phyloP scores from a whole-genome alignment of 2,888 invertebrate genomes.

The Oligia strigilis region DNA sequence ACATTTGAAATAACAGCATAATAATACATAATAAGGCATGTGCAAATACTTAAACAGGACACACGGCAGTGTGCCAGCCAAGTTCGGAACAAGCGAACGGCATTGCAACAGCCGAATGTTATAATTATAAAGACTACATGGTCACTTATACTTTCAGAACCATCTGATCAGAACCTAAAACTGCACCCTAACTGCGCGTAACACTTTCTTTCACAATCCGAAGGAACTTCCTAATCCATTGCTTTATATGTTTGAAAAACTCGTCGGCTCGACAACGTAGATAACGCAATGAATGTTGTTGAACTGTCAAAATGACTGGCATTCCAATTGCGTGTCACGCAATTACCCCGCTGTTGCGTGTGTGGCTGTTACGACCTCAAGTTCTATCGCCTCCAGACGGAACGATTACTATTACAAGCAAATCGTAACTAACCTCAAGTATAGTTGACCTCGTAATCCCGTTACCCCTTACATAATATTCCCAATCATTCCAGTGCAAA shows the following conservation, averaged over 20 bases:
- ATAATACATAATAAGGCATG: neutral
- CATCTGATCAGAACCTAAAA: no score
- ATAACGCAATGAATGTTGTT: neutral
- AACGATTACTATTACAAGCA: neutral
- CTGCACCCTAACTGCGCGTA: no score
- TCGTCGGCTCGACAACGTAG: neutral
- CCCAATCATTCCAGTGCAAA: neutral
- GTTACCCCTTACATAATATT: neutral
- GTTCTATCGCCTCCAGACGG: neutral
- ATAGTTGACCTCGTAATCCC: neutral
- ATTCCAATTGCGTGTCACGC: neutral
- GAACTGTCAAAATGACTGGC: neutral
- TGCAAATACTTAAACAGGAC: neutral
- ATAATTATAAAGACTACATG: neutral
- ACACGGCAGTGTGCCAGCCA: neutral
- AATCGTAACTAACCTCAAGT: neutral
- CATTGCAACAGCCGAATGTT: neutral
- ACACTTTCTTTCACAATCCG: neutral
- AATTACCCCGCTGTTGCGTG: no score
- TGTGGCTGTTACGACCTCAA: no score
- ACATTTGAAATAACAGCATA: conserved; percentile 7
- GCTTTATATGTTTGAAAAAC: neutral
- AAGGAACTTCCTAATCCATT: neutral
- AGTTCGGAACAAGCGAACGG: neutral
- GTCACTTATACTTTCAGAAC: neutral